These are phyloP conservation scores for Caenorhabditis elegans DNA, from an alignment of 1,140 invertebrate species.

Conservation along the genomic window WBcel235 BX284603.4:10799001-10799500, in stretches of 20 bases:
- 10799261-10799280: slow-evolving; percentile 58
- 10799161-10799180: slow-evolving; percentile 63
- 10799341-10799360: no score
- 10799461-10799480: no score
- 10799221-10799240: slow-evolving; percentile 58
- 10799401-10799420: no score
- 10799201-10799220: slow-evolving; percentile 58
- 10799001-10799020: no score
- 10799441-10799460: no score
- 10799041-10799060: slow-evolving; percentile 52
- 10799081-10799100: slow-evolving; percentile 56
- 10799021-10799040: no score
- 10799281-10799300: slow-evolving; percentile 55
- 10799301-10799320: background rate
- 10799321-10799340: background rate
- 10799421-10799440: no score
- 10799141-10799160: slow-evolving; percentile 56
- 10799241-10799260: slow-evolving; percentile 63
- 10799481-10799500: no score
- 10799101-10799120: slow-evolving; percentile 59
- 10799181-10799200: slow-evolving; percentile 60
- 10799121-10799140: slow-evolving; percentile 59
- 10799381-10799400: no score
- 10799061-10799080: slow-evolving; percentile 52
- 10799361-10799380: no score